Base-by-base conservation (phyloP, 1,140 invertebrate species). In the Drosophila ananassae region DNA sequence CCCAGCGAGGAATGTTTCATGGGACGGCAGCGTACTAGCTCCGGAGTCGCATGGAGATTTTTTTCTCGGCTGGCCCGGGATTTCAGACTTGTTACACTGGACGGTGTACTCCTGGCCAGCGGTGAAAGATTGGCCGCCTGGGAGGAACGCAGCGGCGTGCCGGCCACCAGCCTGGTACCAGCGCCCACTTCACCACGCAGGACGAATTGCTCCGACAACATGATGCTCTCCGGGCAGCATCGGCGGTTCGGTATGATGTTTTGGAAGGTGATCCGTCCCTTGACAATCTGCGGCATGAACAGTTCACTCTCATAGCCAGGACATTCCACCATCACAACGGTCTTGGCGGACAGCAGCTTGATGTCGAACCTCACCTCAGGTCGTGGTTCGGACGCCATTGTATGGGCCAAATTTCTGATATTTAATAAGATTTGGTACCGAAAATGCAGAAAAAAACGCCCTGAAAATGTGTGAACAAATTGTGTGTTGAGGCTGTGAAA, bases 221-320 rank as follows among this genome's bases (percentile, higher is more conserved):
- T 10, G 25, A 61, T 71, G 34, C 62, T 62, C 3, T 67, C 73
- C 60, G 53, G 24, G 25, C 90, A 91, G 48, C 90, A 91, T 0
- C 82, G 56, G 1, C 87, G 64, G 25, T 73, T 74, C 0, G 79
- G 79, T 25, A 91, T 79, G 2, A 91, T 78, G 41, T 91, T 91
- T 28, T 79, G 79, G 2, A 91, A 69, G 28, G 63, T 76, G 10
- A 91, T 90, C 0, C 82, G 56, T 9, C 79, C 80, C 2, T 79
- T 76, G 6, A 89, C 52, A 25, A 91, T 91, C 10, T 79, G 73
- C 2, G 90, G 90, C 56, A 89, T 61, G 25, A 91, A 91, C 6
- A 91, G 63, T 48, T 91, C 90, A 5, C 68, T 66, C 24, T 91
- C 85, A 30, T 62, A 79, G 13, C 79, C 79, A 5, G 57, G 32